Conservation (phyloP, 2,113 vertebrate genomes). For the Lonchura striata region DNA sequence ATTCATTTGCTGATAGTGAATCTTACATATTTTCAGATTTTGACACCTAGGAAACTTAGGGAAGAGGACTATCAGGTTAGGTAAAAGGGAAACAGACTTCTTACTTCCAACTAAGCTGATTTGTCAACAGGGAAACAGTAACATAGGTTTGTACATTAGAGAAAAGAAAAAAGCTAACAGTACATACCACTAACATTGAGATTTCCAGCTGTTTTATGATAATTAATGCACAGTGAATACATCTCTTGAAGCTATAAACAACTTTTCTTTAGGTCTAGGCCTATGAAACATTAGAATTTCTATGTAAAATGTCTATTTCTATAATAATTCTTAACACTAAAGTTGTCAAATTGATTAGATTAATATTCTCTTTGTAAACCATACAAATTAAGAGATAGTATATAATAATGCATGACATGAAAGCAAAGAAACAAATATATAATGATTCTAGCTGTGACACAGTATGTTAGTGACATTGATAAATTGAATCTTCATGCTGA, state of each 20-base stretch:
- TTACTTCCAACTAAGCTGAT: background rate
- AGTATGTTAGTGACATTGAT: constrained; percentile 53
- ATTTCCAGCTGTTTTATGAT: background rate
- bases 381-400: constrained; percentile 17
- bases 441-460: constrained; percentile 75
- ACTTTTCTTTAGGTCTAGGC: background rate
- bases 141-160: background rate
- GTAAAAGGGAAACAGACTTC: background rate
- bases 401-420: constrained; percentile 55
- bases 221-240: background rate
- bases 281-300: background rate
- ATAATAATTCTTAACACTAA: background rate
- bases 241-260: background rate
- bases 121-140: background rate
- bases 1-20: background rate
- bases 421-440: constrained; percentile 70
- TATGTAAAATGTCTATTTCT: background rate
- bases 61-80: background rate
- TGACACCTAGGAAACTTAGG: background rate
- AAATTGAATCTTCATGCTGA: constrained; percentile 66
- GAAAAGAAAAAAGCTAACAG: background rate
- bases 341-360: constrained; percentile 42
- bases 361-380: background rate
- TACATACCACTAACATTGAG: background rate
- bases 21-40: background rate